phyloP scores from a whole-genome alignment of 2,888 invertebrate species.

The Callyntrura guangdongensis region DNA sequence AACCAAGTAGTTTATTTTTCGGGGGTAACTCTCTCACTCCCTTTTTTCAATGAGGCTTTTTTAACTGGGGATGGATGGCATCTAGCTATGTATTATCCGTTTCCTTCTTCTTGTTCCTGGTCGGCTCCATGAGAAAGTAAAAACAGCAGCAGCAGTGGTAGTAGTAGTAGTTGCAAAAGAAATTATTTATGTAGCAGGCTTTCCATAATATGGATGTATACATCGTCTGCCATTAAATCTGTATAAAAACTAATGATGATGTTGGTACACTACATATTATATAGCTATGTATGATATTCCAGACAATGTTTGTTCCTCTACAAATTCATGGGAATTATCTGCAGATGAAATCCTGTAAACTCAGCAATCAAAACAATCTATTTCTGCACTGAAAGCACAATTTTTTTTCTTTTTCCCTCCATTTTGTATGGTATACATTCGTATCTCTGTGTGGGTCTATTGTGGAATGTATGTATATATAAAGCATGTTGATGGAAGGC shows the following conservation, averaged over 20 bases:
- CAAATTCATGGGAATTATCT: constrained; percentile 39
- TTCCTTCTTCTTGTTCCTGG: not conserved
- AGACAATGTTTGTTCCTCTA: constrained; percentile 24
- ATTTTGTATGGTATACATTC: no score
- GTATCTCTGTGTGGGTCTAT: no score
- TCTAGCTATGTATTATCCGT: constrained; percentile 27
- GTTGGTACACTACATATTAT: constrained; percentile 13
- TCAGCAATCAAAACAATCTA: constrained; percentile 76
- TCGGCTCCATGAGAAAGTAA: not conserved
- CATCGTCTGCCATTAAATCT: not conserved
- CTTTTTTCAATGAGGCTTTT: constrained; percentile 35
- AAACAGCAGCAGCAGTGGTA: not conserved
- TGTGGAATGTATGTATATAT: not conserved
- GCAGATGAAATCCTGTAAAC: constrained; percentile 68
- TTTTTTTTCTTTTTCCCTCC: constrained; percentile 11
- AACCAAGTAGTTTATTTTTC: constrained; percentile 29
- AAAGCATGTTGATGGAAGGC: constrained; percentile 54
- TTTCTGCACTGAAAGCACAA: constrained; percentile 69
- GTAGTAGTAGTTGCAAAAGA: no score
- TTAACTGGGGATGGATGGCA: constrained; percentile 32
- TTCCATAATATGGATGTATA: not conserved
- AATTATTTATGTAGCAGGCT: no score
- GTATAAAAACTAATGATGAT: not conserved
- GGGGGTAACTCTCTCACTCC: constrained; percentile 10
- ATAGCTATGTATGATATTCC: constrained; percentile 5